Evolutionary conservation across 2,113 vertebrate species (phyloP), one percentile per base, ranked within the genome.

Genomic region (Microcebus griseorufus): DNA sequence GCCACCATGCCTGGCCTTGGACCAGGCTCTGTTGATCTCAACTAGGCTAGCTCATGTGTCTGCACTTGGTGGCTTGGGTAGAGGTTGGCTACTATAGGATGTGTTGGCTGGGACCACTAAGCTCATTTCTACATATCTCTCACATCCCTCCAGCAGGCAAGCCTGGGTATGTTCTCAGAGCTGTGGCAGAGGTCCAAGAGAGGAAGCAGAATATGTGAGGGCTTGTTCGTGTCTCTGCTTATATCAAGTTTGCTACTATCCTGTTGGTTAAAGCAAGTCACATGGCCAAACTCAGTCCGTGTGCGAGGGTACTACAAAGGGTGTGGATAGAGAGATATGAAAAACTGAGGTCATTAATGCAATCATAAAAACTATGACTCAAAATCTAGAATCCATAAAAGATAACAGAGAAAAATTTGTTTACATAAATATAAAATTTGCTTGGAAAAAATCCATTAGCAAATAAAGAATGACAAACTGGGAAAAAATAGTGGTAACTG

Each of bases 371-470:
- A 53, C 11, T 53, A 81, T 9, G 13, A 79, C 45, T 90, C 65
- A 85, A 88, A 92, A 94, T 93, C 58, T 70, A 85, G 48, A 93
- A 88, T 88, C 45, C 51, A 83, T 88, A 83, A 93, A 88, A 75
- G n/a, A 90, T 89, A 75, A 86, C 34, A 82, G 32, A 82, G 53
- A 62, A 75, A 82, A 62, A 62, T 81, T 94, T 92, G 20, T 92
- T 92, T 69, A 93, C 53, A 95, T 55, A 94, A 94, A 95, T 78
- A 73, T 84, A 92, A 94, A 88, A 67, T 83, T 83, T 90, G 9
- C 9, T 90, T 93, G 78, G 70, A 60, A 91, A 88, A 94, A 90
- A 93, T 76, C 8, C 45, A 88, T 69, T 92, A 91, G 22, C 60
- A 69, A 84, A 80, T 89, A 94, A 94, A 92, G 34, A 79, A 96